phyloP scores from a whole-genome alignment of 2,113 vertebrate genomes.

The Litocranius walleri region DNA sequence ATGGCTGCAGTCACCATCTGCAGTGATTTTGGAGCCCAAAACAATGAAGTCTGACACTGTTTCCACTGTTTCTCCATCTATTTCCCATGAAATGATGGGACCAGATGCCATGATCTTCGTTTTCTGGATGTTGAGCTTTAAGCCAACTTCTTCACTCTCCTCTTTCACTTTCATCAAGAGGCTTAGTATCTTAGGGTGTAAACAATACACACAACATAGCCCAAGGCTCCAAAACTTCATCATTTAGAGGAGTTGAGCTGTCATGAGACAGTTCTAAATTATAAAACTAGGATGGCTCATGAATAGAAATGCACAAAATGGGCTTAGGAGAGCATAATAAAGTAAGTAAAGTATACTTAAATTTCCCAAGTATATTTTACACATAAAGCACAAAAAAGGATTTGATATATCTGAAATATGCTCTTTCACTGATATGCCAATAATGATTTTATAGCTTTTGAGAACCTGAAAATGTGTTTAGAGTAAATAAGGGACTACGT shows the following conservation, averaged over 20 bases:
- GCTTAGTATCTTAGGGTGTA: not conserved
- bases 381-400: not conserved
- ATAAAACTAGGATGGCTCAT: not conserved
- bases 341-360: not conserved
- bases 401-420: not conserved
- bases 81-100: too few relatives aligned
- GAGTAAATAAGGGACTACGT: not conserved
- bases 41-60: too few relatives aligned
- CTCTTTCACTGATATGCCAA: not conserved
- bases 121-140: too few relatives aligned
- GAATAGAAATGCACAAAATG: not conserved
- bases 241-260: not conserved
- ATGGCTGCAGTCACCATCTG: too few relatives aligned
- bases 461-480: not conserved
- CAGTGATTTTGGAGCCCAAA: too few relatives aligned
- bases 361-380: not conserved
- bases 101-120: too few relatives aligned
- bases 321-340: not conserved
- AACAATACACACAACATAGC: not conserved
- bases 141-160: too few relatives aligned
- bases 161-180: too few relatives aligned
- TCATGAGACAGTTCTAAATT: conserved; percentile 6
- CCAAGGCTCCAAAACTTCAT: not conserved
- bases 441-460: conserved; percentile 4
- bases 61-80: too few relatives aligned